Base-by-base conservation (phyloP, 2,888 invertebrate genomes). In the Timandra comae region DNA sequence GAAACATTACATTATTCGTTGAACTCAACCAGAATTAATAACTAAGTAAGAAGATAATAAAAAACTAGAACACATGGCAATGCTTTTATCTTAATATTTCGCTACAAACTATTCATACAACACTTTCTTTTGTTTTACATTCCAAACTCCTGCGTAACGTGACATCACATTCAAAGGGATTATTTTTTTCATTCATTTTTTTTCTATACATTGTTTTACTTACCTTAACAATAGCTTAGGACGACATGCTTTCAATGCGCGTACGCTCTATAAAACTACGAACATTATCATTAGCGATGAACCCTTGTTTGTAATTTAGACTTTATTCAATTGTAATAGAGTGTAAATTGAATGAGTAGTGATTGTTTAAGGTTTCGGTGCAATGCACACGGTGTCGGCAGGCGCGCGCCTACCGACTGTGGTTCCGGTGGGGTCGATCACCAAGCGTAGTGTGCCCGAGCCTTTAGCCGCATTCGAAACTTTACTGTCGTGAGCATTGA, bases 351-450 rank as follows among this genome's bases (percentile, higher is more conserved):
- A 8, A 7, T 20, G 22, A 8, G 22, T 5, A 24, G 10, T 24
- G 6, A 4, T 2, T 24, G 6, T 9, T 3, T 3, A 24, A 11
- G 64, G 84, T 81, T 75, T 78, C 84, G 84, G 84, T 79, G 77
- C 68, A 62, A 64, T 84, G 82, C 79, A 84, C 82, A 81, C 65
- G 71, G 64, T 69, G 64, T 71, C 74, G 79, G 61, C 74, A 81
- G 81, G 78, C 79, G 75, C 71, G 70, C 71, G 74, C 62, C 75
- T 75, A 81, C 75, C 74, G 76, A 86, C 63, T 85, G 85, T 85
- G 79, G 79, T 86, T 86, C 86, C 86, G 86, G 86, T 86, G 71
- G 86, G 85, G 86, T 82, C 84, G 82, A 80, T 84, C 81, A 82
- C 81, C 73, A 72, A 50, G 74, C 74, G 74, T 72, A 62, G 74